Percentiles rank a stretch among this genome's conserved stretches.
These are phyloP conservation scores for Antitype chi DNA, from an alignment of 2,888 invertebrate species.

Conservation along the genomic window DNA sequence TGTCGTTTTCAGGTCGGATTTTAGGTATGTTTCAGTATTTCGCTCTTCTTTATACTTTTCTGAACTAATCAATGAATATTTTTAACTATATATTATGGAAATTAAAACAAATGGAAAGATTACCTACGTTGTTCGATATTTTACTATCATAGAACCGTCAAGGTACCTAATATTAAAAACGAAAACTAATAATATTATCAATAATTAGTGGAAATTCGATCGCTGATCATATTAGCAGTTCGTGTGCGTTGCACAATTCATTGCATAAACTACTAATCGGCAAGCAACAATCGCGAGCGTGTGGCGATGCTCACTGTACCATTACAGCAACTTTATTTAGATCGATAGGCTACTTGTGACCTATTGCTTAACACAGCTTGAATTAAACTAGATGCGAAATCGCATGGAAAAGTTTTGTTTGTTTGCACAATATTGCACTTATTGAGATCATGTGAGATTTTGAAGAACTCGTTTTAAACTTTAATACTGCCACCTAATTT, in stretches of 20 bases:
- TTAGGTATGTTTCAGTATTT: neutral
- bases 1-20: neutral
- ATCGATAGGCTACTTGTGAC: conserved; percentile 23
- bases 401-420: neutral
- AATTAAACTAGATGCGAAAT: conserved; percentile 23
- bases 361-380: conserved; percentile 18
- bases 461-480: neutral
- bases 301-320: conserved; percentile 33
- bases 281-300: conserved; percentile 34
- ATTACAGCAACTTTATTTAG: conserved; percentile 35
- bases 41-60: neutral
- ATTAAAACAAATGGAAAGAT: neutral
- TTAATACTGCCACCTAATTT: neutral
- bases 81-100: neutral
- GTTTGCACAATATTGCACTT: neutral
- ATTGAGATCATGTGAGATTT: conserved; percentile 3
- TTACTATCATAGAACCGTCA: neutral
- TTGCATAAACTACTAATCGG: conserved; percentile 57
- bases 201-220: conserved; percentile 21
- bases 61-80: neutral
- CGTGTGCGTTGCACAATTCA: conserved; percentile 55
- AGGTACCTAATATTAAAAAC: neutral
- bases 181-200: neutral
- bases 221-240: conserved; percentile 19
- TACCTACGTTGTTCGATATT: neutral